Percentiles rank a stretch among this genome's conserved stretches.
Evolutionary conservation across 2,888 invertebrate genomes (phyloP).

Genomic region (Eupsilia transversa): DNA sequence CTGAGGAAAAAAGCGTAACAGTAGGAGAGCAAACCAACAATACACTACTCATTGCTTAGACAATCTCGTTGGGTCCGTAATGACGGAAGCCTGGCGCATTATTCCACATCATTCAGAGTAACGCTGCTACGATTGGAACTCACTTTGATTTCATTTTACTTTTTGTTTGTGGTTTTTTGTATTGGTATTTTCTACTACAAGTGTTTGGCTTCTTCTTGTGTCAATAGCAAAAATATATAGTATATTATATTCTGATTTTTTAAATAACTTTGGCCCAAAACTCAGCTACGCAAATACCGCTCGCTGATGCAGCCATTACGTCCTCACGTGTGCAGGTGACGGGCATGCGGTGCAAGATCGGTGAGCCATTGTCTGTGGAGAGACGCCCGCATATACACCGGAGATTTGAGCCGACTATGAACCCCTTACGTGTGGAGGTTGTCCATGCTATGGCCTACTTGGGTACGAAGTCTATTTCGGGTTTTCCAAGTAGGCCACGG

Average conservation of each 20-base stretch:
- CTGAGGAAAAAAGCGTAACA: slow-evolving; percentile 51
- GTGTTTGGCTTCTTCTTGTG: too few relatives aligned
- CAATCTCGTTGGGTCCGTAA: slow-evolving; percentile 77
- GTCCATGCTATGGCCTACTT: too few relatives aligned
- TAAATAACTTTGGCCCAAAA: not conserved
- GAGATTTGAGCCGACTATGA: too few relatives aligned
- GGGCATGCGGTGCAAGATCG: not conserved
- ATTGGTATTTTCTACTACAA: too few relatives aligned
- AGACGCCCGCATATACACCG: too few relatives aligned
- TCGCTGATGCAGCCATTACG: not conserved
- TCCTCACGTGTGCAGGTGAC: not conserved
- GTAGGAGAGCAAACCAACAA: slow-evolving; percentile 67
- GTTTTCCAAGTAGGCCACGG: too few relatives aligned
- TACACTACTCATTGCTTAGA: slow-evolving; percentile 74
- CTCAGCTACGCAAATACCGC: not conserved
- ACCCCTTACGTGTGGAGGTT: too few relatives aligned
- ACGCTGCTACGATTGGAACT: slow-evolving; percentile 62
- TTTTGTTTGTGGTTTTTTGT: not conserved
- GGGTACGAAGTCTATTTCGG: too few relatives aligned
- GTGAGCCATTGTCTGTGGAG: not conserved
- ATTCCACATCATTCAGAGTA: slow-evolving; percentile 73
- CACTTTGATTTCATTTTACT: slow-evolving; percentile 16
- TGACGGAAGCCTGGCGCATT: slow-evolving; percentile 75
- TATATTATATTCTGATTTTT: too few relatives aligned
- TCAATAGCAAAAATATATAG: too few relatives aligned